Percentiles rank a stretch among this genome's conserved stretches.
Evolutionary conservation across 2,797 vertebrate genomes (phyloP).

Genomic region (Scarus forsteni): DNA sequence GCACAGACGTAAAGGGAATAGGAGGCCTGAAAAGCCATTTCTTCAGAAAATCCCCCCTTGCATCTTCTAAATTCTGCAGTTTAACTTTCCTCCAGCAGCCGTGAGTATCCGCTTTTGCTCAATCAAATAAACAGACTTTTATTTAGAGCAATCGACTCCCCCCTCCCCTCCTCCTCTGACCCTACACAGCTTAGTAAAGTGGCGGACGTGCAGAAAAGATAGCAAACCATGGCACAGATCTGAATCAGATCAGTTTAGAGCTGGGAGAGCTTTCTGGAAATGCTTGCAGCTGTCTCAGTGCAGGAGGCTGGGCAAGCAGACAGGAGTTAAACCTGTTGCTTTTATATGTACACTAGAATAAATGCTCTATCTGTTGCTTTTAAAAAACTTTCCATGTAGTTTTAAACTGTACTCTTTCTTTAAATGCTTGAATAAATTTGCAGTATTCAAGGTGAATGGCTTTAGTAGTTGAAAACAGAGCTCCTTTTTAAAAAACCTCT

Average conservation of each 20-base stretch:
- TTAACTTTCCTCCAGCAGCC: conserved; percentile 31
- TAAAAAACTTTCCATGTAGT: neutral
- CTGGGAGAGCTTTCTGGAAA: conserved; percentile 21
- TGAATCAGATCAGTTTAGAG: neutral
- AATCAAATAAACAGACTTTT: conserved; percentile 19
- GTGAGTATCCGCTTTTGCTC: conserved; percentile 72
- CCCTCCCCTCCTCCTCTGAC: neutral
- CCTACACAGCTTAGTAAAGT: conserved; percentile 14
- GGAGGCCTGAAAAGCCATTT: conserved; percentile 21
- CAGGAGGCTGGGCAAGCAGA: neutral
- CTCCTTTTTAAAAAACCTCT: neutral
- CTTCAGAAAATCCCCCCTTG: conserved; percentile 25
- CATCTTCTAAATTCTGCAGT: conserved; percentile 27
- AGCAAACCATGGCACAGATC: conserved; percentile 28
- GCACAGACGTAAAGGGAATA: conserved; percentile 27
- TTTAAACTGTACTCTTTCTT: neutral
- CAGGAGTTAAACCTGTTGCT: neutral
- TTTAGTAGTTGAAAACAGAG: neutral
- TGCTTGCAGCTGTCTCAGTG: neutral
- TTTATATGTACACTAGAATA: neutral
- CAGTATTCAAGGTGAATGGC: neutral
- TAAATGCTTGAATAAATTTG: neutral
- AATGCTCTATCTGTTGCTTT: neutral
- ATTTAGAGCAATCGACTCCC: neutral
- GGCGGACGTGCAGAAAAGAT: conserved; percentile 54